Conservation (phyloP, 2,113 vertebrate genomes). For the Thamnaconus septentrionalis region DNA sequence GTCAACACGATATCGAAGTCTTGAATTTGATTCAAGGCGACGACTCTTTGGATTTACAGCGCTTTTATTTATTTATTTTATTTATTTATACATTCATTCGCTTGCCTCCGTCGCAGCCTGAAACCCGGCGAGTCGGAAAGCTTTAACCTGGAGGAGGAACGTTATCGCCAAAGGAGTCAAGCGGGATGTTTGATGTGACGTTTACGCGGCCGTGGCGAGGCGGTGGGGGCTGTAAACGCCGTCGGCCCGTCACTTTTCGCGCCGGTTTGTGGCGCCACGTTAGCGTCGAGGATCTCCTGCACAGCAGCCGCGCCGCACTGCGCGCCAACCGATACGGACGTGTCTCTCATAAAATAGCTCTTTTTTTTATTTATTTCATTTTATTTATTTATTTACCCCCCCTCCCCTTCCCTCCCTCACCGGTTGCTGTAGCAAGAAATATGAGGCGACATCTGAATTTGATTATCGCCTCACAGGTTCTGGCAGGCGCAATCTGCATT, state of each 20-base stretch:
- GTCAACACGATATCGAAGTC: not conserved
- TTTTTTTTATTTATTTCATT: too few relatives aligned
- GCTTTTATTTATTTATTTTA: too few relatives aligned
- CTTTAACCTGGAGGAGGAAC: slow-evolving; percentile 9
- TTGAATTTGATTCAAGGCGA: slow-evolving; percentile 32
- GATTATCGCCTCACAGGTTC: not conserved
- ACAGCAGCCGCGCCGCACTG: too few relatives aligned
- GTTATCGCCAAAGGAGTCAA: slow-evolving; percentile 10
- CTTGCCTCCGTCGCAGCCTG: too few relatives aligned
- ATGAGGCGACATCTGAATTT: not conserved
- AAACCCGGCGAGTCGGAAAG: slow-evolving; percentile 21
- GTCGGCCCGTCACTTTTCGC: too few relatives aligned
- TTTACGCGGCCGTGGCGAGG: not conserved
- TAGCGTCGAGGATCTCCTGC: too few relatives aligned
- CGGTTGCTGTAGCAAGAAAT: slow-evolving; percentile 4
- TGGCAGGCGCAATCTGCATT: not conserved
- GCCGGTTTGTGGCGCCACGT: too few relatives aligned
- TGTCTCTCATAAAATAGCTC: not conserved
- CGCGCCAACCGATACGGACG: not conserved
- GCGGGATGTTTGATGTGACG: slow-evolving; percentile 41
- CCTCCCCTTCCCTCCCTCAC: not conserved
- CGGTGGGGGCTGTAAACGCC: too few relatives aligned
- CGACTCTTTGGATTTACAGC: not conserved
- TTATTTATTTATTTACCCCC: too few relatives aligned
- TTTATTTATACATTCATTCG: too few relatives aligned